Evolutionary conservation across 2,113 vertebrate genomes (phyloP).

Genomic region (Muntiacus reevesi): DNA sequence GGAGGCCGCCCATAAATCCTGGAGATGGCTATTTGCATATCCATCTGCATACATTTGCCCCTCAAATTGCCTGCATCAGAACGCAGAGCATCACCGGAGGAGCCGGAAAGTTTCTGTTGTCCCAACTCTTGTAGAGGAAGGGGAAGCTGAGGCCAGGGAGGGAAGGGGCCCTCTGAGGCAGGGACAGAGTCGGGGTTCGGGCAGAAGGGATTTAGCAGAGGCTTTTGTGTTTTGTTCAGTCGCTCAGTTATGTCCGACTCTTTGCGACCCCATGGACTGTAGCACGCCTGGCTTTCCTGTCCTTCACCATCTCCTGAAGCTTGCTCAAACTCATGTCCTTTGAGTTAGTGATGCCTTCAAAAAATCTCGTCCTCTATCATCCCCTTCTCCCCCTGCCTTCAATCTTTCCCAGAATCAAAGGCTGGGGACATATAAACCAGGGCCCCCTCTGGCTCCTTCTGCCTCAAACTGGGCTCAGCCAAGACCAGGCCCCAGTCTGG

Average conservation of each 20-base stretch:
- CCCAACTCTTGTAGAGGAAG: background rate
- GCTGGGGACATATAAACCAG: background rate
- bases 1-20: conserved; percentile 62
- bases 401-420: background rate
- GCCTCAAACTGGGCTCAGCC: background rate
- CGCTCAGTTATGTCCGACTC: background rate
- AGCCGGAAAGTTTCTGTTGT: background rate
- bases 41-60: conserved; percentile 62
- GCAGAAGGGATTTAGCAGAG: background rate
- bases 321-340: background rate
- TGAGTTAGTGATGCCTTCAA: background rate
- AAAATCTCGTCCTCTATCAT: background rate
- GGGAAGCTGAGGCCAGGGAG: background rate
- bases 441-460: background rate
- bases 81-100: background rate
- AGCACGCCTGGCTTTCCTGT: accelerated
- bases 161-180: background rate
- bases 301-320: background rate
- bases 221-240: background rate
- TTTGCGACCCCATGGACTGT: background rate
- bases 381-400: background rate
- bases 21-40: conserved; percentile 65
- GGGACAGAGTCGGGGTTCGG: accelerated
- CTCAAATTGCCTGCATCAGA: conserved; percentile 25
- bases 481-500: background rate